Base-by-base conservation (phyloP, 2,113 vertebrate species). In the Cryptotis parvus region DNA sequence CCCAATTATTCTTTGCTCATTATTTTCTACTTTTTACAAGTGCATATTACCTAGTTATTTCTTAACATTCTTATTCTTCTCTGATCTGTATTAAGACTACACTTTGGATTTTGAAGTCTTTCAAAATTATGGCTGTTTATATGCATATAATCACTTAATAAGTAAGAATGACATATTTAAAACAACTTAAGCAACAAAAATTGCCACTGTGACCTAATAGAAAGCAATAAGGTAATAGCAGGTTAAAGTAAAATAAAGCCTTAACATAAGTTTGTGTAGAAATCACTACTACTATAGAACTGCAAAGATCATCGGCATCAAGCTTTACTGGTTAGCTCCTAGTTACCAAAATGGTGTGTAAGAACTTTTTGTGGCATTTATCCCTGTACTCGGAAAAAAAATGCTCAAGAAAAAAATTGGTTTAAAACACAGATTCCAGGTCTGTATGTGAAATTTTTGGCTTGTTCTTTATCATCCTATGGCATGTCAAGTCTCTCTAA, bases 1-100 rank as follows among this genome's bases (percentile, higher is more conserved):
- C n/a, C 39, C 91, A 76, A 55, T 58, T 75, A 75, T 41, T 86
- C 45, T 88, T 78, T 15, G 4, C n/a, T 77, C 33, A 74, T 90
- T 37, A 45, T 66, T 75, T 79, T n/a, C 16, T 94, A 61, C 22
- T 45, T 83, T 94, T 87, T 12, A 33, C 9, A 75, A 84, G 12
- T 70, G 1, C 70, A 26, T 70, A 70, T 61, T 72, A 4, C 18
- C 12, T 65, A 14, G 0, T 70, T 66, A 9, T 35, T 78, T 78
- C 31, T 91, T 72, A 74, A 68, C 72, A 58, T 10, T 83, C 39
- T 72, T 29, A 33, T 69, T 86, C 41, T 70, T 10, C 33, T 16
- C 35, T 66, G 69, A 49, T 65, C 11, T 4, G 41, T 61, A 22
- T 22, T 35, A 74, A 45, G 39, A 9, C 41, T 39, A 37, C 49